Percentiles rank a stretch among this genome's conserved stretches.
Conservation (phyloP, 2,113 vertebrate species). For the Eublepharis macularius region DNA sequence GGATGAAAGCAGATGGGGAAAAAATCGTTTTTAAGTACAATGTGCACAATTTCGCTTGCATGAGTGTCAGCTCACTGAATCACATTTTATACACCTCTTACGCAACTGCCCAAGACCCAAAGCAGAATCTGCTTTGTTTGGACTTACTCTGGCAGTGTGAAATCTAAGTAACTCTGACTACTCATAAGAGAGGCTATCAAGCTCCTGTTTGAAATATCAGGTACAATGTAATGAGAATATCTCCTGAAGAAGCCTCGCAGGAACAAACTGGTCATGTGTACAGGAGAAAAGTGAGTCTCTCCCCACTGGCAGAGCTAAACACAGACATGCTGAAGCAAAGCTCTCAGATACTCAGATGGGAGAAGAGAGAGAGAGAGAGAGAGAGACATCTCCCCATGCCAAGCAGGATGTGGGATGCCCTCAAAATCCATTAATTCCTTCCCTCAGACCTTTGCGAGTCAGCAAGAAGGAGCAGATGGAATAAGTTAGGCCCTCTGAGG, state of each 20-base stretch:
- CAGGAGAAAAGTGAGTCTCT: background rate
- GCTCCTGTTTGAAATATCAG: background rate
- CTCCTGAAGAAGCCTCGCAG: background rate
- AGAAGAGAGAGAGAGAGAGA: background rate
- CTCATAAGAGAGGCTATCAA: background rate
- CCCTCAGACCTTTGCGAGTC: background rate
- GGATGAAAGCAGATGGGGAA: too few species aligned
- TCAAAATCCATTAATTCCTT: background rate
- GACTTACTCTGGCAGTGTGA: too few species aligned
- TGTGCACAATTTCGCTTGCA: too few species aligned
- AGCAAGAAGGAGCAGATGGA: constrained; percentile 20
- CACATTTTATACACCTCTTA: too few species aligned
- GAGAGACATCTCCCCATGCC: background rate
- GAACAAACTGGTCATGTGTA: fast-evolving
- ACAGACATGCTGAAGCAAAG: background rate
- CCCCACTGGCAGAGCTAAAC: fast-evolving
- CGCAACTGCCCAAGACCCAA: too few species aligned
- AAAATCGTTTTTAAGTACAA: too few species aligned
- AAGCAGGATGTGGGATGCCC: background rate
- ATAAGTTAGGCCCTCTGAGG: background rate
- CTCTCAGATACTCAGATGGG: fast-evolving
- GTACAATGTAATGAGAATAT: background rate
- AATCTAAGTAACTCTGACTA: background rate
- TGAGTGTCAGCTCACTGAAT: too few species aligned
- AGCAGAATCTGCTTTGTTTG: too few species aligned